A percentile compares a stretch with the other conserved stretches of the same genome.
phyloP scores from a whole-genome alignment of 2,888 invertebrate genomes.

The Apamea anceps region DNA sequence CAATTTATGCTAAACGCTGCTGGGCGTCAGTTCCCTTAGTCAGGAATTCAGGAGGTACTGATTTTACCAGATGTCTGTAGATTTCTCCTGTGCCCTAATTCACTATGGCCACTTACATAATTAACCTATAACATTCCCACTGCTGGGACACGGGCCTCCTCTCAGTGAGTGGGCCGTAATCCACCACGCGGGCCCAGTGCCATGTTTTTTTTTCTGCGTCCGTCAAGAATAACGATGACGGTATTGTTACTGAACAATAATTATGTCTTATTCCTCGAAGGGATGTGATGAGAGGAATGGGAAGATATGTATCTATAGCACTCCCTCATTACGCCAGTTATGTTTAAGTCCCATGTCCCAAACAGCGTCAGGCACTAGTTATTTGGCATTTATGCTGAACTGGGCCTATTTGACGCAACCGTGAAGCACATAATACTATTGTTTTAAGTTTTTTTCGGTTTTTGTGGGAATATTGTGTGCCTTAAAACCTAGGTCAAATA shows the following conservation, averaged over 20 bases:
- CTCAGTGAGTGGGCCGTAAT: neutral
- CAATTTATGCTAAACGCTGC: slow-evolving; percentile 65
- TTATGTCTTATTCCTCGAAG: neutral
- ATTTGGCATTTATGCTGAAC: neutral
- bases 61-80: neutral
- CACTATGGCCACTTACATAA: neutral
- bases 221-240: neutral
- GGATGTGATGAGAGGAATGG: too few relatives aligned
- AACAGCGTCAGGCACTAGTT: neutral
- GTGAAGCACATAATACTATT: neutral
- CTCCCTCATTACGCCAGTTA: neutral
- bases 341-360: neutral
- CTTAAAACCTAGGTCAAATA: too few relatives aligned
- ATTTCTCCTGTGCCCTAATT: neutral
- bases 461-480: too few relatives aligned
- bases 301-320: neutral
- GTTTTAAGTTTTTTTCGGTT: too few relatives aligned
- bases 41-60: neutral
- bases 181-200: too few relatives aligned
- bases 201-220: neutral
- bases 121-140: too few relatives aligned
- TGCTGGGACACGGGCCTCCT: too few relatives aligned
- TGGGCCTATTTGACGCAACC: too few relatives aligned
- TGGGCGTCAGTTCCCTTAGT: slow-evolving; percentile 23
- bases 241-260: neutral